Percentiles rank a stretch among this genome's conserved stretches.
phyloP scores from a whole-genome alignment of 2,797 vertebrate genomes.

The Tamandua tetradactyla region DNA sequence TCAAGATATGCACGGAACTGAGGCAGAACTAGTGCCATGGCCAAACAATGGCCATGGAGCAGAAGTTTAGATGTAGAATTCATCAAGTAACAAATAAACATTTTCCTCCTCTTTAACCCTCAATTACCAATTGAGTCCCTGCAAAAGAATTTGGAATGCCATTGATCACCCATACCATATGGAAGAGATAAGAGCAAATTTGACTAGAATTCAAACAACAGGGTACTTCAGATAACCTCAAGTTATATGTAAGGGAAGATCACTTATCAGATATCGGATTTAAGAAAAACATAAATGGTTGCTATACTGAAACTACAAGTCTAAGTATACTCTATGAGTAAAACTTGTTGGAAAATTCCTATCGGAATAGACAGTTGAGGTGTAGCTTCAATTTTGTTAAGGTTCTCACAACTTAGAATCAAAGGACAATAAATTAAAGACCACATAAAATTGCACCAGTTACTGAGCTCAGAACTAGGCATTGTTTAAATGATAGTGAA shows the following conservation, averaged over 20 bases:
- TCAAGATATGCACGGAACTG: neutral
- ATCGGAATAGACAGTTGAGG: neutral
- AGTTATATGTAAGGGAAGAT: neutral
- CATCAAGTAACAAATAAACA: rapidly evolving
- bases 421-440: neutral
- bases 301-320: neutral
- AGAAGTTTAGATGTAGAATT: neutral
- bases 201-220: neutral
- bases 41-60: rapidly evolving
- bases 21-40: neutral
- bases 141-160: neutral
- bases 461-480: neutral
- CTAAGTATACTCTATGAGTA: neutral
- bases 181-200: neutral
- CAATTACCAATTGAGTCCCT: neutral
- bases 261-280: neutral
- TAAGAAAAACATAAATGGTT: neutral
- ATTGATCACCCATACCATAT: neutral
- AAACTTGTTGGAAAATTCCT: neutral
- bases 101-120: rapidly evolving
- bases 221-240: neutral
- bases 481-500: neutral
- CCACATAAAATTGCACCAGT: neutral
- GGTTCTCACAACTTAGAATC: neutral
- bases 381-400: neutral